Evolutionary conservation across 2,113 vertebrate species (phyloP), one percentile per base, ranked within the genome.

Genomic region (Galemys pyrenaicus): DNA sequence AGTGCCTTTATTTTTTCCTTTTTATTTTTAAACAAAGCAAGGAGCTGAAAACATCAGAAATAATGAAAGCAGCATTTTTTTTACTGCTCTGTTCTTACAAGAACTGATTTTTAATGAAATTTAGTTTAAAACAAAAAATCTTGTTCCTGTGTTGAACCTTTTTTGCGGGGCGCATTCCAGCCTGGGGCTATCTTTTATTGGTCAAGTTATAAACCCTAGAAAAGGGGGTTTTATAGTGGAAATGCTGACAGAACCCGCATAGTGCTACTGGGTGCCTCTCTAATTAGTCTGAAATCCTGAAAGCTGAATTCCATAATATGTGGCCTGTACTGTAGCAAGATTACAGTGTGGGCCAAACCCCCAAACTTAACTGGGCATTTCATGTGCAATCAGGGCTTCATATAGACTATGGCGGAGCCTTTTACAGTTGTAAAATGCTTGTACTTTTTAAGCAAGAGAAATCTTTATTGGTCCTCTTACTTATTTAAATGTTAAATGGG

Each of bases 201-300:
- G 97, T 94, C 96, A 97, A 96, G 90, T 98, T 98, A 98, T 98
- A 98, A 98, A 98, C 97, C 95, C 94, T 92, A 98, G 96, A 97
- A 98, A 98, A 97, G 96, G 92, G 95, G 93, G 54, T 97, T 98
- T 98, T 98, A 98, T 98, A 98, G 98, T 98, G 98, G 98, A 98
- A 98, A 98, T 95, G 96, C 97, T 98, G 98, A 98, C 97, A 98
- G 98, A 98, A 98, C 97, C 95, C 94, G 96, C 97, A 97, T 77
- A 96, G 96, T 97, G 97, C 97, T 98, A 98, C 98, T 97, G 97
- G 97, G 97, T 97, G 97, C 98, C 97, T 98, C 96, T 98, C 97
- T 98, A 98, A 98, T 98, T 98, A 98, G 98, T 98, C 97, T 97
- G 96, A 98, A 98, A 97, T 97, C 97, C 97, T 97, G 96, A 97